Evolutionary conservation across 2,797 vertebrate species (phyloP), one percentile per base, ranked within the genome.

Genomic region (Menidia menidia): DNA sequence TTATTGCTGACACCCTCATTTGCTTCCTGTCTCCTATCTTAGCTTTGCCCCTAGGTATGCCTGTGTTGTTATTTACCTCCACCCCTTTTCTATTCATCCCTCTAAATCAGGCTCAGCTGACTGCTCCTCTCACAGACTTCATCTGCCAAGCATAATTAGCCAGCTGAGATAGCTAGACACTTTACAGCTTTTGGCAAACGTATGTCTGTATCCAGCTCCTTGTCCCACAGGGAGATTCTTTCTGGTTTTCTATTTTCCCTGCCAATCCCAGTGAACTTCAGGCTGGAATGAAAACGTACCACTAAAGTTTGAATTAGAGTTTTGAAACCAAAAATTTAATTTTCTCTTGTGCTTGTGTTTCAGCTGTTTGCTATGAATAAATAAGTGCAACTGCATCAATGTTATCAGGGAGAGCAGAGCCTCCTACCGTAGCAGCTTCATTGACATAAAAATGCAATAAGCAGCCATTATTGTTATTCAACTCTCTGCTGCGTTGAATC

Each of bases 71-170:
- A 65, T 80, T 58, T 18, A 56, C 71, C 71, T 73, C 54, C 30
- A 42, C 33, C 65, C 31, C 47, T 32, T 64, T 74, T 14, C 13
- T 58, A 19, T 35, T 12, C 18, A 6, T 43, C 53, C 55, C 67
- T 70, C 56, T 68, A 82, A 82, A 87, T 88, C 74, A 64, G 68
- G 85, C 71, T 81, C 75, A 81, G 83, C 83, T 72, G 69, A 54
- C 73, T 50, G 66, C 64, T 58, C 61, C 68, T 77, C 55, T 60
- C 77, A 81, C 74, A 47, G 68, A 33, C 67, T 75, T 77, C 48
- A 11, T 84, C 80, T 83, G 79, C 76, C 77, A 68, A 74, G 68
- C 51, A 31, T 83, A 75, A 83, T 76, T 77, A 72, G 70, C 25
- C 66, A 13, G 4, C 33, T 39, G 65, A 78, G 75, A 56, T 74